Conservation (phyloP, 2,888 invertebrate genomes). For the Synanthedon andrenaeformis region DNA sequence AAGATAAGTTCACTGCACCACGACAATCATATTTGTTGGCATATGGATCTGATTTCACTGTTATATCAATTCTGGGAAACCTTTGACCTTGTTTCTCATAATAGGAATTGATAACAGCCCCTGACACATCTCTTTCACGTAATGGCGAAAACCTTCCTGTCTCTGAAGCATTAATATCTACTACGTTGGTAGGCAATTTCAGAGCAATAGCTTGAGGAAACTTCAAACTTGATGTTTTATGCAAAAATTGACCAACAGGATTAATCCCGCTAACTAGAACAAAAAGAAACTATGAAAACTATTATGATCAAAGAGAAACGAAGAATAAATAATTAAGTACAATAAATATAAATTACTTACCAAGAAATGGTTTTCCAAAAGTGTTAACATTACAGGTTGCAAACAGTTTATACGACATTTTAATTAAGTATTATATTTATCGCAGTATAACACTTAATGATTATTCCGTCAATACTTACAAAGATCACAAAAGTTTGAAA, state of each 20-base stretch:
- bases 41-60: slow-evolving; percentile 64
- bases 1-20: slow-evolving; percentile 75
- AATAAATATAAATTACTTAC: slow-evolving; percentile 10
- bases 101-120: slow-evolving; percentile 68
- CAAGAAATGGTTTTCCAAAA: slow-evolving; percentile 13
- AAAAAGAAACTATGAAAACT: slow-evolving; percentile 6
- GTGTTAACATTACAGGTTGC: slow-evolving; percentile 4
- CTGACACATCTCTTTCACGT: slow-evolving; percentile 73
- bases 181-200: slow-evolving; percentile 72
- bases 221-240: slow-evolving; percentile 52
- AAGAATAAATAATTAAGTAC: background rate
- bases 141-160: slow-evolving; percentile 74
- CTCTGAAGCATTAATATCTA: slow-evolving; percentile 74
- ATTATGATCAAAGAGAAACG: background rate
- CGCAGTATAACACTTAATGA: no score
- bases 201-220: slow-evolving; percentile 67
- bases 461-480: no score
- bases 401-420: no score
- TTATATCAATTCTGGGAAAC: slow-evolving; percentile 37
- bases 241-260: slow-evolving; percentile 42
- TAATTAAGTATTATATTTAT: no score
- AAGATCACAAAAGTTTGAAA: no score
- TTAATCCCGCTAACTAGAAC: slow-evolving; percentile 24
- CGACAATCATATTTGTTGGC: slow-evolving; percentile 77
- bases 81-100: slow-evolving; percentile 28